Evolutionary conservation across 2,888 invertebrate genomes (phyloP), one percentile per base, ranked within the genome.

Genomic region (Actias luna): DNA sequence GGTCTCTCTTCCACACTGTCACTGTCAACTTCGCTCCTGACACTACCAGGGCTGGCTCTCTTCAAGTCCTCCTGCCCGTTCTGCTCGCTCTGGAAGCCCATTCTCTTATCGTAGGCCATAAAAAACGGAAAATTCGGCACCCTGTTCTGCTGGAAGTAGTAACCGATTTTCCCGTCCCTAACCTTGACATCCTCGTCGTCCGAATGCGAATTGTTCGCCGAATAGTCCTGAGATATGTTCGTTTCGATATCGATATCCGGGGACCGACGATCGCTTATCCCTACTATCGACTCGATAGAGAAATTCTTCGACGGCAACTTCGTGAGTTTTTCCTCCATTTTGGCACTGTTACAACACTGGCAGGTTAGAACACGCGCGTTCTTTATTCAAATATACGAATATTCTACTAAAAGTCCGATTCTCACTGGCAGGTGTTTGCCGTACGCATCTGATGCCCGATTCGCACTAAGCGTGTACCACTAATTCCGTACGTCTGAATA

Each of bases 231-330:
- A 0, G 87, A 85, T 27, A 91, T 87, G 14, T 82, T 86, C 31
- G 85, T 91, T 60, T 92, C 92, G 0, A 92, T 92, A 77, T 92
- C 92, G 72, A 92, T 92, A 69, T 91, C 92, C 0, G 92, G 92
- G 1, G 90, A 90, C 61, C 89, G 74, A 1, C 87, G 73, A 22
- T 88, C 83, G 63, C 76, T 87, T 5, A 92, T 70, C 0, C 93
- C 93, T 0, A 94, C 94, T 60, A 94, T 90, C 39, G 94, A 94
- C 82, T 94, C 94, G n/a, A 94, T 94, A 0, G 94, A 94, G 76
- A 94, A 94, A 64, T 94, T 94, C 69, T 94, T 94, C 31, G 94
- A 93, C 58, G 94, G 93, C 29, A 90, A 79, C 69, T 92, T 91
- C 4, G 91, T 90, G 61, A 83, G 84, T 72, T 88, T 89, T 72